Percentiles rank a stretch among this genome's conserved stretches.
Evolutionary conservation across 37 sponge, comb jelly and placozoan species (phyloP).

Genomic region (Hexactinellida sp.): DNA sequence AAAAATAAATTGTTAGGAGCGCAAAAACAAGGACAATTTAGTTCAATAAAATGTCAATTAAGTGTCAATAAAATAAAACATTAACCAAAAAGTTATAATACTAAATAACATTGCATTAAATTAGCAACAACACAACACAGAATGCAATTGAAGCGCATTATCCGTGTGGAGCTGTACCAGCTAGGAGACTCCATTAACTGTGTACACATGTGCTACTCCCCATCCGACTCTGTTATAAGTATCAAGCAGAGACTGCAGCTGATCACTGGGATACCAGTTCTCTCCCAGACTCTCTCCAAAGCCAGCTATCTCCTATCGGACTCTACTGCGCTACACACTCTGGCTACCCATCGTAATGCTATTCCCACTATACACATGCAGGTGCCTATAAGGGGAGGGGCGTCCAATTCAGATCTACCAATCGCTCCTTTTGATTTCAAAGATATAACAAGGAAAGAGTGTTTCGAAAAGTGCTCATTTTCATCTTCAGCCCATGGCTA

Average conservation of each 20-base stretch:
- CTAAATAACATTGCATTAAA: not conserved
- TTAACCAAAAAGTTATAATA: too few species aligned
- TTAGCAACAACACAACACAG: not conserved
- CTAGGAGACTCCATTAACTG: not conserved
- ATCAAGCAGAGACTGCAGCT: not conserved
- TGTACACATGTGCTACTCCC: not conserved
- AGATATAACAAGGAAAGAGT: not conserved
- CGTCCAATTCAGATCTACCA: not conserved
- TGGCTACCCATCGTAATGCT: not conserved
- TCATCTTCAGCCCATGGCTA: not conserved
- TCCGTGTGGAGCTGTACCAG: not conserved
- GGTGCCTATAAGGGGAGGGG: not conserved
- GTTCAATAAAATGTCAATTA: too few species aligned
- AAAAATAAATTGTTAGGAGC: too few species aligned
- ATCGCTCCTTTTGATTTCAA: not conserved
- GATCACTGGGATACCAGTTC: not conserved
- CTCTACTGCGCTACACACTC: not conserved
- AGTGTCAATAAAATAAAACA: too few species aligned
- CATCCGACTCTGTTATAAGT: not conserved
- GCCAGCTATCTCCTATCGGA: not conserved
- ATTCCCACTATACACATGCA: not conserved
- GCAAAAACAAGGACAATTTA: too few species aligned
- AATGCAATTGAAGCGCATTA: not conserved
- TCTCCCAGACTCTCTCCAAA: not conserved
- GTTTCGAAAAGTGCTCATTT: not conserved